phyloP scores from a whole-genome alignment of 1,140 invertebrate genomes.

The Drosophila setifemur region DNA sequence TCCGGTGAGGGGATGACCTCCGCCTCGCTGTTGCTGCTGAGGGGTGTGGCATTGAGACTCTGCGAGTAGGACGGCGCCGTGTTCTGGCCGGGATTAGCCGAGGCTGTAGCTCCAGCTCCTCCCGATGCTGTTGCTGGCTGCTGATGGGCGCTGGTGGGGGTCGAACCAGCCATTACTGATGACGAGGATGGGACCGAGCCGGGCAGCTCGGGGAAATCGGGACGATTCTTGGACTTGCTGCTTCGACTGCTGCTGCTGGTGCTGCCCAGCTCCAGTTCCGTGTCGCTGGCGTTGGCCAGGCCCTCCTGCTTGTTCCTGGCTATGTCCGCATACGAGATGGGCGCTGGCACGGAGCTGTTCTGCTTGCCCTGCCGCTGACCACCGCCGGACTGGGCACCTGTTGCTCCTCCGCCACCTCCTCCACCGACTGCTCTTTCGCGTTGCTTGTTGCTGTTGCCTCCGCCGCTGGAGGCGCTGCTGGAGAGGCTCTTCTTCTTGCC shows the following conservation, averaged over 20 bases:
- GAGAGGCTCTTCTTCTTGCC: constrained; percentile 62
- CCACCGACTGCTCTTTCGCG: not conserved
- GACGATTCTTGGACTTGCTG: constrained; percentile 52
- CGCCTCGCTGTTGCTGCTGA: constrained; percentile 35
- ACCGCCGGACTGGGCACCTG: constrained; percentile 6
- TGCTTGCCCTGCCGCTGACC: constrained; percentile 33
- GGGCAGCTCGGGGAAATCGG: constrained; percentile 72
- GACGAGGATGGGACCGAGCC: too few relatives aligned
- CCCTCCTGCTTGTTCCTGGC: constrained; percentile 83
- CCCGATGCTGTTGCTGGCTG: too few relatives aligned
- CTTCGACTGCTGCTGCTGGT: not conserved
- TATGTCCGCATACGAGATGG: constrained; percentile 88
- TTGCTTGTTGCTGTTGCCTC: constrained; percentile 22
- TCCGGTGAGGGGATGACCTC: constrained; percentile 30
- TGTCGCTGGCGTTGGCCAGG: constrained; percentile 22
- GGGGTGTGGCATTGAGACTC: constrained; percentile 49
- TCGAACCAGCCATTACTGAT: too few relatives aligned
- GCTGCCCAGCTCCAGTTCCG: constrained; percentile 12
- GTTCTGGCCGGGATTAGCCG: not conserved
- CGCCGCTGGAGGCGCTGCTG: not conserved
- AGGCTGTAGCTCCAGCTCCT: too few relatives aligned
- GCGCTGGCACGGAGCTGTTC: constrained; percentile 41
- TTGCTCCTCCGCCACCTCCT: not conserved
- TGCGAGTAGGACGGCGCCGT: constrained; percentile 53
- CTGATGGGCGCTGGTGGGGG: not conserved